These are phyloP conservation scores for Ceramica pisi DNA, from an alignment of 2,888 invertebrate species.

Conservation along the genomic window DNA sequence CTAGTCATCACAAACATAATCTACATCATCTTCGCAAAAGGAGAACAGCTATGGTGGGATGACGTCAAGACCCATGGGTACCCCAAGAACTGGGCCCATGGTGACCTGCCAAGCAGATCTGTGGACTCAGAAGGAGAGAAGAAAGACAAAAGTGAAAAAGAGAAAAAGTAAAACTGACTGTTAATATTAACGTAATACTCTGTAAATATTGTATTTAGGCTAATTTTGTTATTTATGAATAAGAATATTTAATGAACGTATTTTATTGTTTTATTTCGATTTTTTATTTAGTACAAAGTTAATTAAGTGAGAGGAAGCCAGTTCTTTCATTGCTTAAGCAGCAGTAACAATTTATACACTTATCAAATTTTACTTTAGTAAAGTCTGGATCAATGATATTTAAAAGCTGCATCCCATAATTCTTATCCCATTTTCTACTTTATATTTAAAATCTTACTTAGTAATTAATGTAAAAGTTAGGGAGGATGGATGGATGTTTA, in stretches of 20 bases:
- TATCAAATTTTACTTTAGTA: neutral
- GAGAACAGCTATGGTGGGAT: conserved; percentile 95
- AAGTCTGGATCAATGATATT: neutral
- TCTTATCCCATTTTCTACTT: neutral
- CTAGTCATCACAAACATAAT: conserved; percentile 92
- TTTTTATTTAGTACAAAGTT: neutral
- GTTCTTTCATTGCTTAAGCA: neutral
- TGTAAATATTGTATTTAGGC: conserved; percentile 63
- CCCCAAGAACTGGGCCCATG: conserved; percentile 83
- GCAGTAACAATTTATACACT: too few species aligned
- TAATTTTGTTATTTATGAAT: conserved; percentile 61
- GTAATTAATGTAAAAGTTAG: too few species aligned
- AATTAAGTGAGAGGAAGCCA: neutral
- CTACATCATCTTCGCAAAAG: conserved; percentile 93
- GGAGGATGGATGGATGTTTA: too few species aligned
- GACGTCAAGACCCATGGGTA: conserved; percentile 89
- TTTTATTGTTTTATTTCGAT: conserved; percentile 36
- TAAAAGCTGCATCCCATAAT: too few species aligned
- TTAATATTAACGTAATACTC: conserved; percentile 44
- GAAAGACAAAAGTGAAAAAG: conserved; percentile 64
- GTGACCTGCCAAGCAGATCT: conserved; percentile 76
- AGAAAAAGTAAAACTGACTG: conserved; percentile 68
- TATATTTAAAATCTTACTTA: neutral
- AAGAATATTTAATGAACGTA: conserved; percentile 54
- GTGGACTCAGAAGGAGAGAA: conserved; percentile 76